Conservation (phyloP, 92 coral and sea anemone species). For the Actinostola sp. region DNA sequence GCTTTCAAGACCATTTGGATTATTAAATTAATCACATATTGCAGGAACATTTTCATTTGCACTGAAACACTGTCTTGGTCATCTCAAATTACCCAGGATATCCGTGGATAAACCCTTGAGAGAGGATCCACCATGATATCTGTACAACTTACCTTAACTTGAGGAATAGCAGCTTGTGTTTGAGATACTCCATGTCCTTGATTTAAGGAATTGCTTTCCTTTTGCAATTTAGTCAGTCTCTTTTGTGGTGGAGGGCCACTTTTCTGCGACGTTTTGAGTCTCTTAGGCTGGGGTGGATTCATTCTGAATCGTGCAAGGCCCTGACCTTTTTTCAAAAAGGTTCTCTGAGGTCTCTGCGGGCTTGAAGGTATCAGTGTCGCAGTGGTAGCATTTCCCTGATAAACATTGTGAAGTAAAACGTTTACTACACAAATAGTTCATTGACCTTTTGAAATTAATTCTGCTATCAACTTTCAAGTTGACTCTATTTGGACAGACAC, state of each 20-base stretch:
- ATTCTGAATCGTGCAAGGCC: conserved; percentile 88
- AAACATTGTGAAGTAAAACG: conserved; percentile 6
- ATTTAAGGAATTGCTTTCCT: not conserved
- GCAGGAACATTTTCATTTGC: too few species aligned
- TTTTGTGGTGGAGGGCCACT: not conserved
- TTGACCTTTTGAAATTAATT: too few species aligned
- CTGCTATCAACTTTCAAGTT: too few species aligned
- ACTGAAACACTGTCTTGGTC: too few species aligned
- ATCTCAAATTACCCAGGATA: too few species aligned
- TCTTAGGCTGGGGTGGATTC: conserved; percentile 45
- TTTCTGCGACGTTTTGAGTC: conserved; percentile 7
- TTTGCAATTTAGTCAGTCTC: not conserved
- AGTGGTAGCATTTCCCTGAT: conserved; percentile 12
- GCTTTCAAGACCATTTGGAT: too few species aligned
- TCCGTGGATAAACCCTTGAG: too few species aligned
- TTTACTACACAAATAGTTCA: too few species aligned
- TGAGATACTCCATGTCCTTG: conserved; percentile 8
- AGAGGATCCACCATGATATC: too few species aligned
- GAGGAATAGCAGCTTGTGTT: conserved; percentile 21
- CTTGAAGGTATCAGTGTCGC: conserved; percentile 11
- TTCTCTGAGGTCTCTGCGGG: conserved; percentile 56
- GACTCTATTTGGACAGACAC: too few species aligned
- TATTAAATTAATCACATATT: too few species aligned
- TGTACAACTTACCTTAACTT: conserved; percentile 30
- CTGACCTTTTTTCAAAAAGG: conserved; percentile 93